Evolutionary conservation across 2,113 vertebrate species (phyloP), one percentile per base, ranked within the genome.

Genomic region (Gavia stellata): DNA sequence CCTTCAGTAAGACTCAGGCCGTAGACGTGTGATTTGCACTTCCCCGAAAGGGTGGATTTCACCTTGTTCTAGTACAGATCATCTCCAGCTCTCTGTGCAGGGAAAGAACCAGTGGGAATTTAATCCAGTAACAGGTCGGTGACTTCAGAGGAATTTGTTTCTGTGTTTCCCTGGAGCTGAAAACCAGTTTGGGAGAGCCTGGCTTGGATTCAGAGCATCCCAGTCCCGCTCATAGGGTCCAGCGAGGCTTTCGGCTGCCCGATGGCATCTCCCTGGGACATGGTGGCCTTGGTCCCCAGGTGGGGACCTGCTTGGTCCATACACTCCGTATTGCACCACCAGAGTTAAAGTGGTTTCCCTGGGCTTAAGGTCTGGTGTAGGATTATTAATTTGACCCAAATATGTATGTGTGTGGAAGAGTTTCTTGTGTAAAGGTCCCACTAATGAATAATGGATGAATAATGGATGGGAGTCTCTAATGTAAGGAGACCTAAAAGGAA

Each of bases 221-320:
- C 84, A 79, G 16, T 31, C 56, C 56, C 2, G 0, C n/a, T 31
- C 0, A 0, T 34, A 63, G 72, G 49, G 40, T 56, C 29, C 45
- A 58, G 55, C 6, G 9, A 40, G 62, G 29, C 40, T 58, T 82
- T 42, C 62, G 44, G 66, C 58, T 86, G 44, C 79, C 78, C 1
- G 0, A 0, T 26, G 52, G 34, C 85, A 63, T 52, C 81, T 92
- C 44, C 62, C 17, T 72, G 70, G 59, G 50, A 31, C 0, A 0
- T 3, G 36, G 29, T 92, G 85, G 42, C 59, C 45, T 77, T 2
- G 9, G 42, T 45, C 70, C 29, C n/a, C n/a, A n/a, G n/a, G n/a
- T n/a, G n/a, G 21, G 73, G 34, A 49, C 19, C 78, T 79, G 55
- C 40, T 53, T 55, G 47, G 52, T n/a, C 88, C 86, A 63, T 50